Percentiles rank a stretch among this genome's conserved stretches.
Conservation (phyloP, 2,797 vertebrate genomes). For the Pampus argenteus region DNA sequence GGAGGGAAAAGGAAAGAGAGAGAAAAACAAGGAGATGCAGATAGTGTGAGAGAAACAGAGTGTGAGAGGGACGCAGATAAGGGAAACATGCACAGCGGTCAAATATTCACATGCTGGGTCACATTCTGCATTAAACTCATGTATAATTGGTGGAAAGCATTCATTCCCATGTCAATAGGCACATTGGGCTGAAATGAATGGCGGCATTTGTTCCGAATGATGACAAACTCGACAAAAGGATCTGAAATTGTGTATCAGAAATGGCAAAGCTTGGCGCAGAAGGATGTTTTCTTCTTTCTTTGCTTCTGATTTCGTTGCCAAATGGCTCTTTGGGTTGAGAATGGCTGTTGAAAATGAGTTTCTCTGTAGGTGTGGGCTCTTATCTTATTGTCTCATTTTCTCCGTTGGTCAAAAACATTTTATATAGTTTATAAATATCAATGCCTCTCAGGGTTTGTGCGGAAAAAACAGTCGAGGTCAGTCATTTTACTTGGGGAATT, state of each 20-base stretch:
- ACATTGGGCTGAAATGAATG: slow-evolving; percentile 74
- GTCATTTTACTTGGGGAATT: slow-evolving; percentile 64
- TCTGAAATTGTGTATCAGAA: slow-evolving; percentile 60
- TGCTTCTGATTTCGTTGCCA: slow-evolving; percentile 21
- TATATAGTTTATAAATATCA: slow-evolving; percentile 44
- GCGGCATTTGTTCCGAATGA: slow-evolving; percentile 71
- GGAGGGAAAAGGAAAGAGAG: slow-evolving; percentile 52
- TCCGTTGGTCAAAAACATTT: slow-evolving; percentile 31
- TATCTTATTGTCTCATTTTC: slow-evolving; percentile 12
- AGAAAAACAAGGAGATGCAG: slow-evolving; percentile 52
- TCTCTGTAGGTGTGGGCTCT: not conserved
- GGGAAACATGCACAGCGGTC: slow-evolving; percentile 75
- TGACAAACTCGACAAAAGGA: slow-evolving; percentile 63
- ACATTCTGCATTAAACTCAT: slow-evolving; percentile 81
- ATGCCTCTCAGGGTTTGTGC: slow-evolving; percentile 46
- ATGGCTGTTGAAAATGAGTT: not conserved
- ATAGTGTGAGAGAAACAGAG: slow-evolving; percentile 44
- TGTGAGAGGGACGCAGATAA: slow-evolving; percentile 75
- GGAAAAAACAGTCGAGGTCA: slow-evolving; percentile 45
- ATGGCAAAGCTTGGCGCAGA: slow-evolving; percentile 21
- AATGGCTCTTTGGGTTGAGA: not conserved
- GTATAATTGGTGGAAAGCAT: slow-evolving; percentile 81
- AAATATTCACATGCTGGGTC: slow-evolving; percentile 83
- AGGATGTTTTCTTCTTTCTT: slow-evolving; percentile 27
- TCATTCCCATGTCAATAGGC: slow-evolving; percentile 75